Base-by-base conservation (phyloP, 2,113 vertebrate genomes). In the Oceanodroma tethys region DNA sequence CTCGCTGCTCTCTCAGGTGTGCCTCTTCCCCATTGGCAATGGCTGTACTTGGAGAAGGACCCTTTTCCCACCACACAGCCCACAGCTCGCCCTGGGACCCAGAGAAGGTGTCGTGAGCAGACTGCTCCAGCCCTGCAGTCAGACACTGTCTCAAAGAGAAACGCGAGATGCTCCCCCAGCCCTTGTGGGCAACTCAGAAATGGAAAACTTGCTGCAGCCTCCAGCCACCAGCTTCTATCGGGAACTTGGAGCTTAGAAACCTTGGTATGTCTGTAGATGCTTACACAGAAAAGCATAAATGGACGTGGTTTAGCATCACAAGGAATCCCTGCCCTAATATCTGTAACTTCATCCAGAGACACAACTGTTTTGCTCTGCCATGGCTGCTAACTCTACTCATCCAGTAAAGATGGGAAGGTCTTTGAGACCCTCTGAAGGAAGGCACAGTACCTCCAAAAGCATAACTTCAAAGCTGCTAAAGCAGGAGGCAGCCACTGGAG, bases 1-100 rank as follows among this genome's bases (percentile, higher is more conserved):
- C 21, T 58, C 3, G 2, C 42, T 59, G n/a, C 32, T 36, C 0
- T 29, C 60, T 82, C n/a, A 40, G 29, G 16, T 27, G 32, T 0
- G 0, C 20, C 26, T 45, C 45, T 29, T 73, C 19, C 38, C 9
- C 58, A 12, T 30, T 30, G 47, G 45, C 36, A 73, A 70, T 13
- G 16, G 40, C 13, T 70, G 34, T 55, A 11, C 36, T 29, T 50
- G 16, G n/a, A 65, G 70, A 50, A 90, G 48, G 25, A 45, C 9
- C 3, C 19, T 48, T 66, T 32, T 83, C 29, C 48, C 76, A 81
- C 16, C 14, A 13, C 67, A 82, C 62, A 36, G 7, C 45, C 34
- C 22, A 63, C 67, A 42, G 13, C 14, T 80, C 6, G 1, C 40
- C 26, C 26, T 36, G 45, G 19, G 26, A 50, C 7, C 23, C 40